A percentile compares a stretch with the other conserved stretches of the same genome.
Evolutionary conservation across 2,113 vertebrate species (phyloP).

Genomic region (Pygoscelis adeliae): DNA sequence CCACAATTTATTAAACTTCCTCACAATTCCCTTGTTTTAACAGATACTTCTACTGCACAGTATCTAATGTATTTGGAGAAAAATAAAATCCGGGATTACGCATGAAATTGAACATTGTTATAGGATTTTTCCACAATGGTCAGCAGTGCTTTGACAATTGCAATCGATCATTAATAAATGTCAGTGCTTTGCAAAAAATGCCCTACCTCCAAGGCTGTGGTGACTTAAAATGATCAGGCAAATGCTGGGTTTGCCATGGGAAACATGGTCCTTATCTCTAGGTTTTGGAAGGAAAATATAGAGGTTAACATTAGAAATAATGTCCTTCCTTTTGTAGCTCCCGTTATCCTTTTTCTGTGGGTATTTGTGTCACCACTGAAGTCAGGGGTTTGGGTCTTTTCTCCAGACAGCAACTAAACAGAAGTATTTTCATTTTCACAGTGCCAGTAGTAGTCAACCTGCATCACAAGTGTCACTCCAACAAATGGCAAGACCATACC

Average conservation of each 20-base stretch:
- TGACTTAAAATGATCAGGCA: neutral
- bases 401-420: neutral
- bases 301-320: neutral
- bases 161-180: neutral
- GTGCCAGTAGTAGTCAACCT: neutral
- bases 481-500: neutral
- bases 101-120: fast-evolving
- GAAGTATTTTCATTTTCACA: neutral
- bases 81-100: neutral
- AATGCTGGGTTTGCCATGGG: neutral
- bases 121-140: neutral
- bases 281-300: neutral
- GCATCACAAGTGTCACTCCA: neutral
- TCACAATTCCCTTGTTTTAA: neutral
- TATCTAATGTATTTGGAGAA: neutral
- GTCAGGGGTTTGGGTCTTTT: neutral
- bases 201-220: neutral
- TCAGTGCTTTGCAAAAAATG: neutral
- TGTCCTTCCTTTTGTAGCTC: neutral
- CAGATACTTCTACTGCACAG: neutral
- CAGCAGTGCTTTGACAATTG: neutral
- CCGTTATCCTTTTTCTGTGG: neutral
- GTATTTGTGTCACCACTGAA: neutral
- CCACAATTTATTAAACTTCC: neutral
- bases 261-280: neutral